Evolutionary conservation across 2,113 vertebrate species (phyloP), one percentile per base, ranked within the genome.

Genomic region (Syngnathus scovelli): DNA sequence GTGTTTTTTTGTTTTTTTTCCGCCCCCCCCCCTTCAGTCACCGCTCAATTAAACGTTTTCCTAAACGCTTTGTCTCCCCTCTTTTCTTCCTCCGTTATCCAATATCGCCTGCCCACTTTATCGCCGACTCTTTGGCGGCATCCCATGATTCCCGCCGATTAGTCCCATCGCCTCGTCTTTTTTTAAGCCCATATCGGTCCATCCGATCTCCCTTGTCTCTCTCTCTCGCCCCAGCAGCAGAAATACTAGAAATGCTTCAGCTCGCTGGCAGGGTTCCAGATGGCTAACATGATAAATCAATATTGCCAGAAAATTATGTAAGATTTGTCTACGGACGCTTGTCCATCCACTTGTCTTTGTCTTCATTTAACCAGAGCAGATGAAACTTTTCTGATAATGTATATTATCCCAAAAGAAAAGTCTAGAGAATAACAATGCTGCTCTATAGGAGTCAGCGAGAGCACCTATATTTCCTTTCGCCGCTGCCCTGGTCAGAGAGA

Each of bases 241-340:
- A 76, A 76, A 77, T 86, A 78, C 82, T 81, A 77, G 67, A 72
- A 76, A 85, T 69, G 72, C 55, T 78, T 56, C 60, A 64, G 66
- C 71, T 67, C 43, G 60, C 66, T 85, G 85, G 87, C 87, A 58
- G 4, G 27, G 37, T 61, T 81, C 85, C 89, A 89, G 77, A 82
- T 86, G 73, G 77, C 62, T 66, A 71, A 56, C 61, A 79, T 37
- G 56, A 85, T 87, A 78, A 87, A 90, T 89, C 86, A 87, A 89
- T 90, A 80, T 75, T 69, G 70, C 13, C 46, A 77, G 74, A 80
- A 69, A 85, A 86, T 90, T 81, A 89, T 79, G 83, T 87, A 89
- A 89, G 74, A 83, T 66, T 67, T 58, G 55, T 69, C 46, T 60
- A 59, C 41, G 52, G 19, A n/a, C 55, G 43, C 48, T 38, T 21